A percentile compares a stretch with the other conserved stretches of the same genome.
These are phyloP conservation scores for Neocrepidodera transversa DNA, from an alignment of 2,888 invertebrate species.

Conservation along the genomic window DNA sequence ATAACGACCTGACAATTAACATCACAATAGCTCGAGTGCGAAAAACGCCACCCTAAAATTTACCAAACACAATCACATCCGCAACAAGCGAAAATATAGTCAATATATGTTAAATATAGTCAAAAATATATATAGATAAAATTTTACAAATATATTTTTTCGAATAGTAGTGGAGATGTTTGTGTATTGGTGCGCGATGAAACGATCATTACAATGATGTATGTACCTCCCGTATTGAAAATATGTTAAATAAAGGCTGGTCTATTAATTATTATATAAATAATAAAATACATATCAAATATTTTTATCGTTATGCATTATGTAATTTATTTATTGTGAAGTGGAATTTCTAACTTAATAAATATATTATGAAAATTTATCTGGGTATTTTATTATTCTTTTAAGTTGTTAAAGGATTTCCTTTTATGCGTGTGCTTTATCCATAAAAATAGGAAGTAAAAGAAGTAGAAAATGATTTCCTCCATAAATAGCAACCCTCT, in stretches of 20 bases:
- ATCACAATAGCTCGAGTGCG: constrained; percentile 43
- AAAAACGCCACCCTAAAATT: constrained; percentile 26
- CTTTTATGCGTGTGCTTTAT: too few relatives aligned
- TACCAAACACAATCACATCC: constrained; percentile 54
- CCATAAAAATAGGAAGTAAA: too few relatives aligned
- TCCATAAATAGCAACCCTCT: too few relatives aligned
- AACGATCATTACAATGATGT: constrained; percentile 45
- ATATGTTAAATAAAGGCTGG: constrained; percentile 53
- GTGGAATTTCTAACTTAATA: constrained; percentile 58
- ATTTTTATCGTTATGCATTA: constrained; percentile 53
- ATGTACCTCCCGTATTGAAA: constrained; percentile 45
- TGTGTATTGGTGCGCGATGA: constrained; percentile 55
- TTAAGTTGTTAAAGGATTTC: too few relatives aligned
- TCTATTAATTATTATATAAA: constrained; percentile 50
- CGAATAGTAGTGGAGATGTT: constrained; percentile 56
- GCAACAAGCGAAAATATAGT: constrained; percentile 49
- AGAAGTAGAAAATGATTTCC: too few relatives aligned
- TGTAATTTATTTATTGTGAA: constrained; percentile 54
- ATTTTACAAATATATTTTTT: constrained; percentile 59
- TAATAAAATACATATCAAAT: constrained; percentile 53
- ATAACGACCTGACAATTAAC: constrained; percentile 61
- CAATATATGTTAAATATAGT: constrained; percentile 43
- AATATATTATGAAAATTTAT: constrained; percentile 47
- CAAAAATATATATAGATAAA: constrained; percentile 44
- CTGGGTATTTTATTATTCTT: constrained; percentile 8